Base-by-base conservation (phyloP, 2,888 invertebrate genomes). In the Reticulitermes lucifugus region DNA sequence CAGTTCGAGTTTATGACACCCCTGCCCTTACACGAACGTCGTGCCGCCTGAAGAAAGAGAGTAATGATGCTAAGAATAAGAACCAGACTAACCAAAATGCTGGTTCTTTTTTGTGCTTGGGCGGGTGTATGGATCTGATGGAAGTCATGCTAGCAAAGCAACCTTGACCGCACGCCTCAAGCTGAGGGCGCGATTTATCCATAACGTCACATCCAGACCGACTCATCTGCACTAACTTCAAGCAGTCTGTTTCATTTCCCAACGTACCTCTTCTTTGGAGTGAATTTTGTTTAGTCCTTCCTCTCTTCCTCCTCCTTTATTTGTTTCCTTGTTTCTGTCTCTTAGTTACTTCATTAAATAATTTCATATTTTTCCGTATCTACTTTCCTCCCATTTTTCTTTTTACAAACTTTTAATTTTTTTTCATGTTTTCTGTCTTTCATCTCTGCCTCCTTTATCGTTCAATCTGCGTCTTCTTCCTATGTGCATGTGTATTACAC, bases 61-160 rank as follows among this genome's bases (percentile, higher is more conserved):
- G 41, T 73, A 73, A 73, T 73, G 73, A 73, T 73, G 73, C 73
- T 21, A 73, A 41, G 73, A 73, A 73, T 73, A 73, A 73, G 41
- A 73, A 21, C 35, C 73, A 73, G 73, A 73, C 73, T 73, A 73
- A 73, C 73, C 73, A 73, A 73, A 73, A 73, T 73, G 73, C 73
- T 73, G 73, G 35, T 73, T 73, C 35, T 73, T 35, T 73, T 73
- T 73, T 73, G 25, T 70, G n/a, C 70, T 18, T 7, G 14, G 25
- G 71, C 12, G 10, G 46, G 46, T 9, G 46, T 12, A 12, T 46
- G 35, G 35, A 35, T 35, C 35, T 35, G 35, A 46, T 46, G 46
- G 46, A 46, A 46, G 46, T 41, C 35, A 41, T 73, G 73, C 35
- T 41, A 41, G 35, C 41, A 73, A 73, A 73, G 41, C 73, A 41